Percentiles rank a stretch among this genome's conserved stretches.
These are phyloP conservation scores for Acrocephalus kingi DNA, from an alignment of 2,113 vertebrate species.

Conservation along the genomic window DNA sequence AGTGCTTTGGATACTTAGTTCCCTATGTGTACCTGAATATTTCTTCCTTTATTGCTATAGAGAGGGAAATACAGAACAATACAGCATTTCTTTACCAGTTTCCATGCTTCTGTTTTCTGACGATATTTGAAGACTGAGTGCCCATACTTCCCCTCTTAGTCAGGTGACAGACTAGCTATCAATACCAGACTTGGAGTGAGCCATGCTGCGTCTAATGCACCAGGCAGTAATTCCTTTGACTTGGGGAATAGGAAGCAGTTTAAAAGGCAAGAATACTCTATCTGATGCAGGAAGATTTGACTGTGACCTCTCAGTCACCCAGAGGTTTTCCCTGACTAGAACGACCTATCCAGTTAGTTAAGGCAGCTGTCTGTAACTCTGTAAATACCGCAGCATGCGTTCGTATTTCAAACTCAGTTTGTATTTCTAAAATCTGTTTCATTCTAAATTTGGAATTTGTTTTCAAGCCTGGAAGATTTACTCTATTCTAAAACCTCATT, in stretches of 20 bases:
- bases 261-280: background rate
- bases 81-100: background rate
- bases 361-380: background rate
- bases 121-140: background rate
- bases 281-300: background rate
- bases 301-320: background rate
- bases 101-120: background rate
- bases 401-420: background rate
- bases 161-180: background rate
- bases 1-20: background rate
- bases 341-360: background rate
- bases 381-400: background rate
- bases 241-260: background rate
- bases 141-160: background rate
- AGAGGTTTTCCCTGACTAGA: background rate
- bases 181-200: background rate
- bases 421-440: background rate
- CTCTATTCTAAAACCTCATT: rapidly evolving
- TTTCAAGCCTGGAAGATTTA: background rate
- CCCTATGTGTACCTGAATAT: background rate
- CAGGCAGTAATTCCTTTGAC: background rate
- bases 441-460: background rate
- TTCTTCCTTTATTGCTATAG: background rate
- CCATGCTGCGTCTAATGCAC: background rate
- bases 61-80: background rate